These are phyloP conservation scores for Aphis gossypii DNA, from an alignment of 1,140 invertebrate species.

Conservation along the genomic window DNA sequence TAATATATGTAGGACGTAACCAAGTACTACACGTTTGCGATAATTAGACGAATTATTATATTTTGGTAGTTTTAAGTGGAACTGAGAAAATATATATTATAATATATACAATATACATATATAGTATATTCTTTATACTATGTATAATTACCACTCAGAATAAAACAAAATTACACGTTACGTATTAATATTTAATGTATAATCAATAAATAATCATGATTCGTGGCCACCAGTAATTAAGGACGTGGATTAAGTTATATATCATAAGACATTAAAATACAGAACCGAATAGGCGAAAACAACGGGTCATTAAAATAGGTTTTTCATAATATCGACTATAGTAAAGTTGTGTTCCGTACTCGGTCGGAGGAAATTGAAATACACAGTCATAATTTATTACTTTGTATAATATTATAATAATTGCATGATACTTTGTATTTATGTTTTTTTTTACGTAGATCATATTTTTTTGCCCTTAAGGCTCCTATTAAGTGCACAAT, in stretches of 20 bases:
- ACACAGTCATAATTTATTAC: neutral
- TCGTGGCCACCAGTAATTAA: constrained; percentile 26
- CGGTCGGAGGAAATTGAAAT: neutral
- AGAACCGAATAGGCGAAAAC: neutral
- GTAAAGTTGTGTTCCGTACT: neutral
- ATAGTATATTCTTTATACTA: neutral
- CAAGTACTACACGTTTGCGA: neutral
- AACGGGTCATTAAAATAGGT: constrained; percentile 23
- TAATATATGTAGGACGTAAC: neutral
- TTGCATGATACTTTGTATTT: neutral
- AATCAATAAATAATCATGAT: constrained; percentile 23
- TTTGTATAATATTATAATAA: neutral
- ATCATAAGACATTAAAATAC: neutral
- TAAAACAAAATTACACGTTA: neutral
- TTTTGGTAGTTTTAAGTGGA: neutral
- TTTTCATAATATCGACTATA: neutral
- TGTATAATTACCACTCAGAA: neutral
- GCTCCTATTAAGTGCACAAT: neutral
- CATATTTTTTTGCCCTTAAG: neutral
- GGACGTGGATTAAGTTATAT: constrained; percentile 37
- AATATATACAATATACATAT: neutral
- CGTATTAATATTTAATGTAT: neutral
- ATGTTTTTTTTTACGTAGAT: neutral
- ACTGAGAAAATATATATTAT: neutral
- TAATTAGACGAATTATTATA: neutral